Evolutionary conservation across 2,113 vertebrate genomes (phyloP).

Genomic region (Telmatochromis sp.): DNA sequence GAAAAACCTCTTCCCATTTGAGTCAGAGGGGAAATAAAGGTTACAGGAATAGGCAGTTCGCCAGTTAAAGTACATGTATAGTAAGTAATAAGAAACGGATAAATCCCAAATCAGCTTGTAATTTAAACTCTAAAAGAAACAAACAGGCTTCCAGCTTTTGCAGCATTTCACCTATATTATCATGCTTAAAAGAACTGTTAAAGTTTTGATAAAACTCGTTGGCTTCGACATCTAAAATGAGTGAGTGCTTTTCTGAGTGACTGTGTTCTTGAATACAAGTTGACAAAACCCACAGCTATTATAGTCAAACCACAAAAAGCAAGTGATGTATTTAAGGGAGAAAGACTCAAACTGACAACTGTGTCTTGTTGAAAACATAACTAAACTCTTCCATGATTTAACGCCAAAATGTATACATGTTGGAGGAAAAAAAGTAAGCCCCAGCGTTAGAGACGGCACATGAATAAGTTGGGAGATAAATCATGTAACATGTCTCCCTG

Average conservation of each 20-base stretch:
- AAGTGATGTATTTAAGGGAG: background rate
- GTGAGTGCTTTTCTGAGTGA: background rate
- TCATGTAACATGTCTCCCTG: slow-evolving; percentile 44
- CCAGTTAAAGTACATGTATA: background rate
- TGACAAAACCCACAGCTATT: background rate
- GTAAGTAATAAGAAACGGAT: background rate
- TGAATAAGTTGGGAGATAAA: slow-evolving; percentile 42
- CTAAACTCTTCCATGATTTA: slow-evolving; percentile 23
- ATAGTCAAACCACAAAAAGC: background rate
- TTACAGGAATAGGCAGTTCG: background rate
- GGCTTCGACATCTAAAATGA: background rate
- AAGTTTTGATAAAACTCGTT: background rate
- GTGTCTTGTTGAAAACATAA: background rate
- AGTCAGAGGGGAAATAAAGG: background rate
- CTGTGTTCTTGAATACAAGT: background rate
- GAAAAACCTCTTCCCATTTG: background rate
- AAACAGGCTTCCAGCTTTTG: background rate
- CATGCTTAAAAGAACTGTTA: background rate
- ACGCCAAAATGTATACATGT: slow-evolving; percentile 24
- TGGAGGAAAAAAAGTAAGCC: background rate
- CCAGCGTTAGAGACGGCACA: slow-evolving; percentile 4
- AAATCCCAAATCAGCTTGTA: background rate
- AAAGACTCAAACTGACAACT: slow-evolving; percentile 16
- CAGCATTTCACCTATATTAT: background rate
- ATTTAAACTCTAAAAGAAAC: background rate